phyloP scores from a whole-genome alignment of 2,888 invertebrate genomes.

The Brassicogethes aeneus region DNA sequence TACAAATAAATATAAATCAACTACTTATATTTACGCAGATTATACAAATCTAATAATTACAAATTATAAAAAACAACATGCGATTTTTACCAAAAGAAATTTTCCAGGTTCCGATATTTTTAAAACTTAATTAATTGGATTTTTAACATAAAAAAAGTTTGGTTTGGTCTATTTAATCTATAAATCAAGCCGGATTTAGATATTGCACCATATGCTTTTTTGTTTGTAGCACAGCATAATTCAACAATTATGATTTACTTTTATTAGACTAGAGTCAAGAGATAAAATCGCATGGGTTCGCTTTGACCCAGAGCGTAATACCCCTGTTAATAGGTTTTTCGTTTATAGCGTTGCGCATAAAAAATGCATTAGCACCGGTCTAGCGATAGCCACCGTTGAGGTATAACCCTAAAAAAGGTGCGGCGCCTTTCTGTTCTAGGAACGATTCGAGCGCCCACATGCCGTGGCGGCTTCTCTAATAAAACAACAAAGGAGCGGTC shows the following conservation, averaged over 20 bases:
- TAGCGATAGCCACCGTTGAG: conserved; percentile 5
- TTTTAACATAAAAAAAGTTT: too few relatives aligned
- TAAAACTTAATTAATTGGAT: too few relatives aligned
- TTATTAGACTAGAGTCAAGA: too few relatives aligned
- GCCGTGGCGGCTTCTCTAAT: conserved; percentile 22
- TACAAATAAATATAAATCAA: too few relatives aligned
- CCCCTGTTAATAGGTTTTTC: not conserved
- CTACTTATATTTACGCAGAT: too few relatives aligned
- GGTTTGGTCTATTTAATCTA: not conserved
- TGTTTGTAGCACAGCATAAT: not conserved
- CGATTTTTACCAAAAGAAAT: too few relatives aligned
- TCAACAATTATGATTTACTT: too few relatives aligned
- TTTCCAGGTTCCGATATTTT: too few relatives aligned
- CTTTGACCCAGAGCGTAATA: not conserved
- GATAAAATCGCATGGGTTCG: too few relatives aligned
- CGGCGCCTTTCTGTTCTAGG: conserved; percentile 18
- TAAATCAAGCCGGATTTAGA: not conserved
- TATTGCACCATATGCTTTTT: not conserved
- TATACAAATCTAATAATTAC: too few relatives aligned
- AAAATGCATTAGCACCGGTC: not conserved
- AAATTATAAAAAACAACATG: too few relatives aligned
- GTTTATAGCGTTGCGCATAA: not conserved
- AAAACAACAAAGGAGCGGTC: conserved; percentile 27
- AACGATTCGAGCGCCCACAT: conserved; percentile 22
- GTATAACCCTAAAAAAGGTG: conserved; percentile 19